A percentile compares a stretch with the other conserved stretches of the same genome.
These are phyloP conservation scores for Rutilus rutilus DNA, from an alignment of 2,113 vertebrate species.

Conservation along the genomic window DNA sequence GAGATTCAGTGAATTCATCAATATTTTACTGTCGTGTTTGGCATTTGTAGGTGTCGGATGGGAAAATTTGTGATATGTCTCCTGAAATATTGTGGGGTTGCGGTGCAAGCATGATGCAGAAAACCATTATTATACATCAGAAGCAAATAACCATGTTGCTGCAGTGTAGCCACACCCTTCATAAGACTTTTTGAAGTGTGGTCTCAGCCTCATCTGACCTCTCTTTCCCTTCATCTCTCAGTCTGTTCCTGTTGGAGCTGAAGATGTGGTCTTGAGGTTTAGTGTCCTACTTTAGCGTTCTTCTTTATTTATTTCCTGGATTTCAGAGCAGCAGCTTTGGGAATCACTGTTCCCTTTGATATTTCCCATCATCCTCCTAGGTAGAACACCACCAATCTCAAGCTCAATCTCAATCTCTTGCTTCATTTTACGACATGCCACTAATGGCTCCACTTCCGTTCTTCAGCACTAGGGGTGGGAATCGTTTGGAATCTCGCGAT, in stretches of 20 bases:
- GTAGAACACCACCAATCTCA: neutral
- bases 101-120: neutral
- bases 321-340: slow-evolving; percentile 53
- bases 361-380: slow-evolving; percentile 46
- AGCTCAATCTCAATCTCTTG: slow-evolving; percentile 31
- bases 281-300: slow-evolving; percentile 54
- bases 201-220: slow-evolving; percentile 60
- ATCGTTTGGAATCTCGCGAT: too few relatives aligned
- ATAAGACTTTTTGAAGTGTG: slow-evolving; percentile 8
- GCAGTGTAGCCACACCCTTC: neutral
- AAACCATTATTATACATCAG: neutral
- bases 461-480: too few relatives aligned
- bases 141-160: neutral
- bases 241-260: slow-evolving; percentile 53
- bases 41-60: neutral
- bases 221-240: slow-evolving; percentile 45
- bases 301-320: slow-evolving; percentile 65
- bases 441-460: neutral
- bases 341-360: slow-evolving; percentile 57
- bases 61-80: slow-evolving; percentile 4
- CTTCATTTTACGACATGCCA: slow-evolving; percentile 32
- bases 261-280: slow-evolving; percentile 54
- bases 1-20: neutral
- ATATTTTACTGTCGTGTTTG: neutral
- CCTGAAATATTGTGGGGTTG: neutral